Percentiles rank a stretch among this genome's conserved stretches.
Evolutionary conservation across 1,140 invertebrate genomes (phyloP).

Genomic region (Philaenus spumarius): DNA sequence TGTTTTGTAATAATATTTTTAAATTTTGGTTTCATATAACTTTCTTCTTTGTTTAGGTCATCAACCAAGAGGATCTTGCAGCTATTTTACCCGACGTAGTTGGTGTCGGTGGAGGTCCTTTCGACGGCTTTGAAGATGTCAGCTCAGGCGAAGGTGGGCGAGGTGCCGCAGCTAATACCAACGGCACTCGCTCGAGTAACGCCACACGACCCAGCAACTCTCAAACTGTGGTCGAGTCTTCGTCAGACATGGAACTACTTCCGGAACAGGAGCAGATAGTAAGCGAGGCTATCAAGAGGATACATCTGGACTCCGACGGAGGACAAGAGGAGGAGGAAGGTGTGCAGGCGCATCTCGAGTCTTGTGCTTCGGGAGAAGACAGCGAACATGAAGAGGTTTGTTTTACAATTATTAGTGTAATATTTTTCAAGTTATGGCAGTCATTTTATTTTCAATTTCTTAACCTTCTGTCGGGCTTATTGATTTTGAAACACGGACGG

Average conservation of each 20-base stretch:
- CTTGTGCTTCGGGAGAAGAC: constrained; percentile 37
- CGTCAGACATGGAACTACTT: constrained; percentile 61
- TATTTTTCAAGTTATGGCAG: constrained; percentile 48
- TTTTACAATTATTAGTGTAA: too few species aligned
- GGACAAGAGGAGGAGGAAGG: constrained; percentile 55
- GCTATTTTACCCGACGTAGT: constrained; percentile 55
- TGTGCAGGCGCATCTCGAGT: constrained; percentile 36
- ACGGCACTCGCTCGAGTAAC: not conserved
- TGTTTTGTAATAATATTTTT: too few species aligned
- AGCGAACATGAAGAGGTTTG: constrained; percentile 37
- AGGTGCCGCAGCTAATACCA: constrained; percentile 11
- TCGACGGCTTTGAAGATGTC: constrained; percentile 51
- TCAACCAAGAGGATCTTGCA: constrained; percentile 59
- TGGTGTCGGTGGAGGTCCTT: constrained; percentile 49
- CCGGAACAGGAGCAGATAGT: constrained; percentile 49
- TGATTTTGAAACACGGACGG: too few species aligned
- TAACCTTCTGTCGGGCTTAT: too few species aligned
- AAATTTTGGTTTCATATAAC: too few species aligned
- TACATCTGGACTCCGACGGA: constrained; percentile 38
- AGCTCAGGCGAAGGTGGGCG: constrained; percentile 25
- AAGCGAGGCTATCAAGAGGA: constrained; percentile 52
- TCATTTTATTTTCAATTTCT: too few species aligned
- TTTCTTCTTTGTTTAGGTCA: constrained; percentile 42
- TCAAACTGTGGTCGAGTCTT: constrained; percentile 7
- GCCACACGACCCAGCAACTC: constrained; percentile 10